phyloP scores from a whole-genome alignment of 1,140 invertebrate genomes.

The Drosophila takahashii region DNA sequence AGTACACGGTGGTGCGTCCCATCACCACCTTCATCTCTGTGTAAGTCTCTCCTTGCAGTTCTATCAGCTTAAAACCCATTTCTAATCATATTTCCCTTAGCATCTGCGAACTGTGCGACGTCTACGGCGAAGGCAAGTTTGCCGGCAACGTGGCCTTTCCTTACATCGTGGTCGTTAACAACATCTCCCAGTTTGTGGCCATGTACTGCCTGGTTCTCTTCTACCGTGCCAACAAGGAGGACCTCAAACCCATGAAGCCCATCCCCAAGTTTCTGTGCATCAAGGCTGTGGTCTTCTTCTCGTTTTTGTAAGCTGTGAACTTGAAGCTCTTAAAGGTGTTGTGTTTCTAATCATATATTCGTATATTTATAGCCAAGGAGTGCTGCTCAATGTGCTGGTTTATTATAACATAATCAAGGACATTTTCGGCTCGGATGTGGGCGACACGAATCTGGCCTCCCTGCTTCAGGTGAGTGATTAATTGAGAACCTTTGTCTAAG shows the following conservation, averaged over 20 bases:
- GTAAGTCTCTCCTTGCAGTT: constrained; percentile 86
- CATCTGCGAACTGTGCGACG: constrained; percentile 93
- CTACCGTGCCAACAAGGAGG: constrained; percentile 94
- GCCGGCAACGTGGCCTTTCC: constrained; percentile 93
- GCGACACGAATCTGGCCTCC: constrained; percentile 86
- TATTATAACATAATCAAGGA: constrained; percentile 90
- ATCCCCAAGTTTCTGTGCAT: constrained; percentile 99
- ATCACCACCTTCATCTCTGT: constrained; percentile 95
- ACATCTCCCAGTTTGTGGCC: constrained; percentile 97
- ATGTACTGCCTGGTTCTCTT: constrained; percentile 98
- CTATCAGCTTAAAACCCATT: neutral
- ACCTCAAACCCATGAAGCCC: constrained; percentile 96
- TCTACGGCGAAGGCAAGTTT: constrained; percentile 97
- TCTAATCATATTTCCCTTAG: constrained; percentile 84
- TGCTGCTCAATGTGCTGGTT: constrained; percentile 94
- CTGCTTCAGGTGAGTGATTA: constrained; percentile 90
- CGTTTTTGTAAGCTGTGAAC: constrained; percentile 94
- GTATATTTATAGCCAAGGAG: constrained; percentile 91
- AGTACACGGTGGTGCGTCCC: constrained; percentile 96
- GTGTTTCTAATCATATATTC: neutral
- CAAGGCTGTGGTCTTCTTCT: constrained; percentile 98
- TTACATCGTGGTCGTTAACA: constrained; percentile 96
- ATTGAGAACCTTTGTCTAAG: neutral
- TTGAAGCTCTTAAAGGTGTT: neutral
- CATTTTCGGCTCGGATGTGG: constrained; percentile 87